Evolutionary conservation across 2,113 vertebrate species (phyloP).

Genomic region (Notiomystis cincta): DNA sequence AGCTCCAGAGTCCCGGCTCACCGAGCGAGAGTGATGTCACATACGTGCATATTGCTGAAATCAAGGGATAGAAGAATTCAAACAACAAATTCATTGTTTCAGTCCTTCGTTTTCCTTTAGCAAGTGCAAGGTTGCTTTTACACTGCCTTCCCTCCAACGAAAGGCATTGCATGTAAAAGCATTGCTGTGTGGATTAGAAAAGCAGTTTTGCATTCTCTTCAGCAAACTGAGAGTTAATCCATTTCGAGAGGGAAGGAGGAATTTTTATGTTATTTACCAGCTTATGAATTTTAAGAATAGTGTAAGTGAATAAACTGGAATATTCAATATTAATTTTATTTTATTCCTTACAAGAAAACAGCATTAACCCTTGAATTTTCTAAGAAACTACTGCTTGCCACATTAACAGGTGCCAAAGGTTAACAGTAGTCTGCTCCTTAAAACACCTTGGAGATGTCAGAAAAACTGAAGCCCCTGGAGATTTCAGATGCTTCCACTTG

Average conservation of each 20-base stretch:
- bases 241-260: not conserved
- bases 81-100: not conserved
- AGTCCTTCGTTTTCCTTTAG: not conserved
- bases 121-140: not conserved
- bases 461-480: conserved; percentile 1
- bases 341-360: not conserved
- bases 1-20: not conserved
- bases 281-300: not conserved
- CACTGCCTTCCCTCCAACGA: not conserved
- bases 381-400: not conserved
- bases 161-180: not conserved
- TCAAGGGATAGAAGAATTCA: accelerated
- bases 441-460: not conserved
- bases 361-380: not conserved
- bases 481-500: not conserved
- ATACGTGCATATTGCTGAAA: not conserved
- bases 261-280: not conserved
- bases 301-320: not conserved
- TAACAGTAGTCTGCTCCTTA: not conserved
- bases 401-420: not conserved
- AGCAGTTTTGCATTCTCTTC: not conserved
- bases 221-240: not conserved
- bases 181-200: not conserved
- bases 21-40: accelerated
- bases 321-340: not conserved